Evolutionary conservation across 2,113 vertebrate genomes (phyloP).

Genomic region (Ibidorhyncha struthersii): DNA sequence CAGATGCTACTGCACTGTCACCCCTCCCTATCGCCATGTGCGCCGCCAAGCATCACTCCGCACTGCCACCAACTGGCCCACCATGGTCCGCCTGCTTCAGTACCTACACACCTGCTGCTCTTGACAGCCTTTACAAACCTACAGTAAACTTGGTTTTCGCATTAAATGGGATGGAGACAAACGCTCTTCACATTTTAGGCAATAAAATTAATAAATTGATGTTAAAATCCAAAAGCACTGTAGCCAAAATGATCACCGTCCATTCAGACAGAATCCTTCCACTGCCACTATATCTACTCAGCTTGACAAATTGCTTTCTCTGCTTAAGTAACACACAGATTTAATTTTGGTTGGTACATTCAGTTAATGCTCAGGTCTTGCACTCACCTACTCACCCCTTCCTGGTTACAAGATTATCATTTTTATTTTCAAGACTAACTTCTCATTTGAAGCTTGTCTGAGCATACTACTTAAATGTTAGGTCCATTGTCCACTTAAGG

Average conservation of each 20-base stretch:
- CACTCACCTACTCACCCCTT: not conserved
- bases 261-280: not conserved
- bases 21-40: fast-evolving
- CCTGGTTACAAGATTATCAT: not conserved
- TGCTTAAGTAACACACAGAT: not conserved
- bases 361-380: not conserved
- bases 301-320: not conserved
- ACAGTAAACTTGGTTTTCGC: not conserved
- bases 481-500: too few species aligned
- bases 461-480: not conserved
- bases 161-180: not conserved
- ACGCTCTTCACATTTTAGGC: not conserved
- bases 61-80: not conserved
- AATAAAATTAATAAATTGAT: not conserved
- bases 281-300: not conserved
- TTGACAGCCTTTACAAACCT: not conserved
- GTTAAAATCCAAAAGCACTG: not conserved
- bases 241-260: not conserved
- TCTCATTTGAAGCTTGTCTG: not conserved
- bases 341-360: not conserved
- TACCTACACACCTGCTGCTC: not conserved
- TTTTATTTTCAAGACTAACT: not conserved
- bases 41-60: not conserved
- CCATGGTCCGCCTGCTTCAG: too few species aligned
- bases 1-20: too few species aligned